Evolutionary conservation across 2,113 vertebrate species (phyloP).

Genomic region (Neodon shergylaensis): DNA sequence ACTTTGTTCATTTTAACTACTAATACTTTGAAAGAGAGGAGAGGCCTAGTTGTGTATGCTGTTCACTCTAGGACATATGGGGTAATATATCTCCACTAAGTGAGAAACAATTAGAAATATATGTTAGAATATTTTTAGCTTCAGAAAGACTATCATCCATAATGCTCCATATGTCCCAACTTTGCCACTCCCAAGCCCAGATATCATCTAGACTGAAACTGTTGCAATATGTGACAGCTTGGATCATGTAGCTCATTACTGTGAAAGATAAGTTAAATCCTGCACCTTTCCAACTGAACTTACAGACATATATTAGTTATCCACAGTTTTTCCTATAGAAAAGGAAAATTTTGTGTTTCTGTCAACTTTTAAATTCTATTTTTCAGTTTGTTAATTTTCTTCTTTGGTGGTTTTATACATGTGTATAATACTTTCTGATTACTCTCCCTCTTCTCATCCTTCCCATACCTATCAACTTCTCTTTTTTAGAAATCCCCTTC

Average conservation of each 20-base stretch:
- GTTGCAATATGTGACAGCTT: background rate
- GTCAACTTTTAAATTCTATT: background rate
- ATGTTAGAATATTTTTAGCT: constrained; percentile 20
- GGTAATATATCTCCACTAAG: background rate
- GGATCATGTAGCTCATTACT: background rate
- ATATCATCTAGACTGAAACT: background rate
- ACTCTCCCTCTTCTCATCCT: background rate
- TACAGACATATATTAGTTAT: background rate
- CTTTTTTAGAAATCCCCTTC: background rate
- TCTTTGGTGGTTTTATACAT: background rate
- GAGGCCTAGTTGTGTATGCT: background rate
- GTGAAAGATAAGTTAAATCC: background rate
- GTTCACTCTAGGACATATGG: background rate
- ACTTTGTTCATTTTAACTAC: background rate
- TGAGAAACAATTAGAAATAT: constrained; percentile 48
- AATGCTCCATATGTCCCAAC: background rate
- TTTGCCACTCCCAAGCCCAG: background rate
- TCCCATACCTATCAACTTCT: background rate
- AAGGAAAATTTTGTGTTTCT: background rate
- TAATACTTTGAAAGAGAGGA: constrained; percentile 5
- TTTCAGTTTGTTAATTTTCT: background rate
- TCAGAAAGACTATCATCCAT: constrained; percentile 1
- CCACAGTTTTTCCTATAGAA: background rate
- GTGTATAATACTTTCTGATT: background rate
- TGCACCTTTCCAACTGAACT: background rate